phyloP scores from a whole-genome alignment of 2,888 invertebrate species.

The Melinopterus prodromus region DNA sequence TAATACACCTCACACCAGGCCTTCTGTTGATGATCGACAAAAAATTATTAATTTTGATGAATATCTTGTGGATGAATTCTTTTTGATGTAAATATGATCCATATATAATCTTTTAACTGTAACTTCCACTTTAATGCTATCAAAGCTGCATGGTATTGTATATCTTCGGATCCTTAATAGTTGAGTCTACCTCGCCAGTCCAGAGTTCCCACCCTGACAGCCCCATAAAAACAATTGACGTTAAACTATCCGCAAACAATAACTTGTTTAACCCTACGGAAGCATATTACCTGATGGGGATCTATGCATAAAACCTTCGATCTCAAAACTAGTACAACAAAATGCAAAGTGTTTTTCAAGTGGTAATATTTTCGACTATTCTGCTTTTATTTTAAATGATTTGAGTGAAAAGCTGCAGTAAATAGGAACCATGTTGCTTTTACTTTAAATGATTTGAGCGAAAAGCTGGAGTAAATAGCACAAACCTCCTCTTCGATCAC shows the following conservation, averaged over 20 bases:
- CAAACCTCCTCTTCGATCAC: neutral
- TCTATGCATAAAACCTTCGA: neutral
- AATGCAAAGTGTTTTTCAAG: neutral
- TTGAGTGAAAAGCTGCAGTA: neutral
- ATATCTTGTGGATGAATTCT: neutral
- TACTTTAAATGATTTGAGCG: neutral
- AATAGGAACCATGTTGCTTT: neutral
- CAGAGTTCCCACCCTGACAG: neutral
- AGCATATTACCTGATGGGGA: neutral
- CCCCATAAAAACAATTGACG: neutral
- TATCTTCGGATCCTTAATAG: neutral
- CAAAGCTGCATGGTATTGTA: neutral
- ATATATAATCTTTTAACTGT: too few species aligned
- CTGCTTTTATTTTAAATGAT: neutral
- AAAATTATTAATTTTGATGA: too few species aligned
- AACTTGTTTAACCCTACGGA: neutral
- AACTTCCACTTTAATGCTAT: neutral
- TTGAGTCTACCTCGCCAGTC: neutral
- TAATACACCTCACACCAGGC: neutral
- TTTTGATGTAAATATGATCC: too few species aligned
- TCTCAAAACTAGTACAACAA: neutral
- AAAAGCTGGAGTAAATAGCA: neutral
- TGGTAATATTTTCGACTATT: neutral
- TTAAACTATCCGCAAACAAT: constrained; percentile 7
- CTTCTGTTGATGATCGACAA: neutral